These are phyloP conservation scores for Limanda limanda DNA, from an alignment of 2,113 vertebrate genomes.

Conservation along the genomic window DNA sequence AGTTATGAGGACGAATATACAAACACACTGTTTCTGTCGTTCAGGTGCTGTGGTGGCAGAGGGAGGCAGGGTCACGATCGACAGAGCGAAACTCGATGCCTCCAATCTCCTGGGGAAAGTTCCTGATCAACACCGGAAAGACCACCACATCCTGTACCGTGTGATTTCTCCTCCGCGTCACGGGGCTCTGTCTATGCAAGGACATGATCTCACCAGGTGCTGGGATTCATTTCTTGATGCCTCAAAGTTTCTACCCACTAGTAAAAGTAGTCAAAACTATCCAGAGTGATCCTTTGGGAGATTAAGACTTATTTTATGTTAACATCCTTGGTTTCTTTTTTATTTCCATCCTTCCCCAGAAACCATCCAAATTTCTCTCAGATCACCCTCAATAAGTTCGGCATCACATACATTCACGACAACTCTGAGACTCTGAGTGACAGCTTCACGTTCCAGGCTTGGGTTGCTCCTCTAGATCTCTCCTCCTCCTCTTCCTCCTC, in stretches of 20 bases:
- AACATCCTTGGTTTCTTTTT: not conserved
- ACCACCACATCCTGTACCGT: constrained; percentile 87
- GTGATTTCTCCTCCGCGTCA: constrained; percentile 84
- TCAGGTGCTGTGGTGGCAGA: constrained; percentile 88
- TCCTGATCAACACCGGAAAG: constrained; percentile 74
- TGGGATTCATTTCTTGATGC: not conserved
- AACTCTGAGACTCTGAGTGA: constrained; percentile 88
- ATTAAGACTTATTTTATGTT: too few species aligned
- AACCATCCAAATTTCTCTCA: constrained; percentile 89
- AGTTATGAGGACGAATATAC: too few species aligned
- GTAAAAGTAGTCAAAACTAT: too few species aligned
- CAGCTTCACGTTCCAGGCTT: constrained; percentile 87
- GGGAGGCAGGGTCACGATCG: constrained; percentile 85
- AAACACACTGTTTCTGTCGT: not conserved
- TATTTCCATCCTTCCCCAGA: constrained; percentile 32
- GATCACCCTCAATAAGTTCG: constrained; percentile 84
- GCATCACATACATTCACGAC: constrained; percentile 87
- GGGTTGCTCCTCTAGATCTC: constrained; percentile 82
- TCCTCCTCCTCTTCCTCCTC: constrained; percentile 65
- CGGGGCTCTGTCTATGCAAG: constrained; percentile 82
- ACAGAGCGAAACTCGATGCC: constrained; percentile 87
- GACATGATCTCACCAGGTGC: constrained; percentile 83
- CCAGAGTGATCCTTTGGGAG: too few species aligned
- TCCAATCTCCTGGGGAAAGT: constrained; percentile 88
- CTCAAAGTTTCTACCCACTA: too few species aligned